A percentile compares a stretch with the other conserved stretches of the same genome.
phyloP scores from a whole-genome alignment of 2,888 invertebrate genomes.

The Parnassius mnemosyne region DNA sequence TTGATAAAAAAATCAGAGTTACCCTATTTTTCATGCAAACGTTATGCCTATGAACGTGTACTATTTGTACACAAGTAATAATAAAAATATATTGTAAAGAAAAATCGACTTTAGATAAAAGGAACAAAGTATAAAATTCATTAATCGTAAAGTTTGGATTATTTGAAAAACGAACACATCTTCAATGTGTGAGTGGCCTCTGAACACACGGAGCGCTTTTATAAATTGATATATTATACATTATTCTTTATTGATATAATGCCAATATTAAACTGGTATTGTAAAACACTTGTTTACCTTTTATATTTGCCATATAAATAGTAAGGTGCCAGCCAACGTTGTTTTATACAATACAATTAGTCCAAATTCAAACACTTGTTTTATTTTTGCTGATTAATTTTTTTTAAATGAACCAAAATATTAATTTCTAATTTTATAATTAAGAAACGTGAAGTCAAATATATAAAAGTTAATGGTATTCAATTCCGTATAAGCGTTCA shows the following conservation, averaged over 20 bases:
- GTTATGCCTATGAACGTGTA: slow-evolving; percentile 28
- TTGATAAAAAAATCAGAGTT: slow-evolving; percentile 33
- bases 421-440: too few relatives aligned
- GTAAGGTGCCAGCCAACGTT: too few relatives aligned
- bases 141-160: slow-evolving; percentile 36
- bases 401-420: too few relatives aligned
- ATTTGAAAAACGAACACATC: slow-evolving; percentile 50
- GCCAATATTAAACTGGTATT: too few relatives aligned
- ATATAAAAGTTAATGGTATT: too few relatives aligned
- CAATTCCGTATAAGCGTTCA: neutral
- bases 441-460: too few relatives aligned
- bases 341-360: too few relatives aligned
- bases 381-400: too few relatives aligned
- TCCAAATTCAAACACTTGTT: too few relatives aligned
- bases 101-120: slow-evolving; percentile 28
- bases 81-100: slow-evolving; percentile 33
- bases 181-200: slow-evolving; percentile 45
- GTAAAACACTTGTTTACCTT: too few relatives aligned
- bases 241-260: neutral
- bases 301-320: too few relatives aligned
- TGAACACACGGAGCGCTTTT: slow-evolving; percentile 44
- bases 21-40: slow-evolving; percentile 37
- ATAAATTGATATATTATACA: neutral
- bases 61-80: slow-evolving; percentile 43
- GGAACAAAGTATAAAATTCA: slow-evolving; percentile 30